Evolutionary conservation across 1,140 invertebrate species (phyloP).

Genomic region (Grapholita molesta): DNA sequence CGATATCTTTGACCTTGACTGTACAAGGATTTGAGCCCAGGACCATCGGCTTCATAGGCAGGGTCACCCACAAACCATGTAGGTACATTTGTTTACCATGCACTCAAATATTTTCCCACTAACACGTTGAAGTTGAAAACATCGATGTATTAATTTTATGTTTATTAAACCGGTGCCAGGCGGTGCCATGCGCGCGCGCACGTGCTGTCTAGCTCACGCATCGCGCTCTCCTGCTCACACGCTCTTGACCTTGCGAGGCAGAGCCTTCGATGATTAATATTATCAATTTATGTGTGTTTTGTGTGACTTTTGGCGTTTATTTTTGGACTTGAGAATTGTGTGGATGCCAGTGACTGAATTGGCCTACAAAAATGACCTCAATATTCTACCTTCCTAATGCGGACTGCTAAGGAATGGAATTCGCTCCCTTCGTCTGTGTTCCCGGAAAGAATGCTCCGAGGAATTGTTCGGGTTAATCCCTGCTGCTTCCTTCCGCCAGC

Average conservation of each 20-base stretch:
- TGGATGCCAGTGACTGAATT: too few relatives aligned
- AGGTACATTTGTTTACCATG: not conserved
- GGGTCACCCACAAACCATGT: not conserved
- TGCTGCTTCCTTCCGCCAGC: too few relatives aligned
- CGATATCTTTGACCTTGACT: too few relatives aligned
- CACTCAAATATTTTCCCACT: not conserved
- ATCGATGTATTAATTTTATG: not conserved
- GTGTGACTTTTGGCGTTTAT: not conserved
- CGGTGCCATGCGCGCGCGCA: constrained; percentile 37
- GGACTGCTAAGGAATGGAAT: too few relatives aligned
- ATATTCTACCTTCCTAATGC: too few relatives aligned
- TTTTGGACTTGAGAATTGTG: not conserved
- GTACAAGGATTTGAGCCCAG: too few relatives aligned
- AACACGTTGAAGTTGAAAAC: not conserved
- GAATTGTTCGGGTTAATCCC: too few relatives aligned
- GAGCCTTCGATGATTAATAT: not conserved
- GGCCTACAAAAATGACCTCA: too few relatives aligned
- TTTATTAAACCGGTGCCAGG: constrained; percentile 28
- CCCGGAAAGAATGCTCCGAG: too few relatives aligned
- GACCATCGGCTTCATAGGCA: too few relatives aligned
- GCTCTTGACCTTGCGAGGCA: not conserved
- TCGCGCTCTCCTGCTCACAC: constrained; percentile 22
- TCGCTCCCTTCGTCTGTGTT: too few relatives aligned
- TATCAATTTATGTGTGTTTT: not conserved
- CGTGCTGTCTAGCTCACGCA: not conserved